Base-by-base conservation (phyloP, 1,140 invertebrate genomes). In the Drosophila nigromelanica region DNA sequence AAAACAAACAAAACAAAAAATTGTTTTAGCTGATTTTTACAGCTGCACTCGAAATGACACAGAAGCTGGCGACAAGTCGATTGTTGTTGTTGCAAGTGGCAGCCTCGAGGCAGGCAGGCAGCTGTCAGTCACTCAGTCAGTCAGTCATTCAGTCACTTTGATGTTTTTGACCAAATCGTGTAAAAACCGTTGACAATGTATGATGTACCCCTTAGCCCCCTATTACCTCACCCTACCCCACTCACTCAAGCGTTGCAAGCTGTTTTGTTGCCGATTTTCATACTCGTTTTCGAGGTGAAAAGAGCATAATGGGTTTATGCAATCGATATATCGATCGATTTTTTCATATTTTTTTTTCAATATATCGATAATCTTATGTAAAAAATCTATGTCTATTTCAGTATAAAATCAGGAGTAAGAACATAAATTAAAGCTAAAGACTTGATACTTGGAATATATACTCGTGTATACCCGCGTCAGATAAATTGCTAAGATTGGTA, bases 91-190 rank as follows among this genome's bases (percentile, higher is more conserved):
- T 33, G 54, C 27, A 27, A 27, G 27, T 56, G 37, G 58, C 47
- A 72, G 73, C 79, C 79, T 81, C 79, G 67, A 52, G 69, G 55
- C 73, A 63, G 69, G 27, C 27, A 27, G 27, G 47, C 60, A 50
- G 45, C 78, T 56, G 62, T 52, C 69, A 58, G 50, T 40, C 42
- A 24, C 21, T 52, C 61, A 18, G 62, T 77, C 56, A 43, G 40
- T 27, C 27, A 33, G 39, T 43, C 47, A 40, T 18, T 58, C 55
- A 39, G 54, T 66, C 47, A 12, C 59, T 77, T 80, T 72, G 79
- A 89, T 86, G 80, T 79, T 89, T 82, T 80, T 89, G 83, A 89
- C 83, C 83, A 89, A 89, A 89, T 80, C 83, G 80, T 86, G 83
- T 87, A 76, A 87, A 82, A 86, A 85, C 77, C 80, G 80, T 82